Conservation (phyloP, 2,113 vertebrate species). For the Indicator indicator region DNA sequence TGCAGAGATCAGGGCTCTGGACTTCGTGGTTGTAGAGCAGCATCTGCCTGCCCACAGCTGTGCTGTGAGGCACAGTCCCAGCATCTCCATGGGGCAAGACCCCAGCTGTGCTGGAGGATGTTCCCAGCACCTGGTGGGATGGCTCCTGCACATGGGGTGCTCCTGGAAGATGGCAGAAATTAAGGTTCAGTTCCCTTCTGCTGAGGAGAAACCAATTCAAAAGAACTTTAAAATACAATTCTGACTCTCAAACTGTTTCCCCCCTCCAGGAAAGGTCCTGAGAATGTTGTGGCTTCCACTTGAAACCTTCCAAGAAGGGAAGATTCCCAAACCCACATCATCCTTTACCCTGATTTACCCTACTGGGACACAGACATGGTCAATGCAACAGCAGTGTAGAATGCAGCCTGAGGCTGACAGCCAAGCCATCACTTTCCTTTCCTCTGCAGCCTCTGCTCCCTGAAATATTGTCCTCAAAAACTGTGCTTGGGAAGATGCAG, state of each 20-base stretch:
- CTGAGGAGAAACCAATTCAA: not conserved
- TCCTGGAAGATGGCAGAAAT: not conserved
- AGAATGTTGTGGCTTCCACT: not conserved
- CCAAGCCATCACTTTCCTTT: not conserved
- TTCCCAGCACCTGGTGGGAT: not conserved
- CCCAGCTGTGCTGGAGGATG: not conserved
- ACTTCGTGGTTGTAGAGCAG: not conserved
- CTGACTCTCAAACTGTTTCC: not conserved
- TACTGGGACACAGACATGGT: not conserved
- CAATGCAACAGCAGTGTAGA: not conserved
- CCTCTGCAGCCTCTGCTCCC: not conserved
- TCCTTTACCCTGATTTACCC: not conserved
- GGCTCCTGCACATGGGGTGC: accelerated
- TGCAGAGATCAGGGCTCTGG: not conserved
- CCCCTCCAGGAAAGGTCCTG: accelerated
- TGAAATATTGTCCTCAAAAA: not conserved
- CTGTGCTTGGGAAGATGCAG: not conserved
- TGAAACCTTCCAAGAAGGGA: not conserved
- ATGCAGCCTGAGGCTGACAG: not conserved
- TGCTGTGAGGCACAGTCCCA: not conserved
- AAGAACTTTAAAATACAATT: not conserved
- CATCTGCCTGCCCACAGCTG: not conserved
- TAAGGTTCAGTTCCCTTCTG: not conserved
- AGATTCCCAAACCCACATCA: not conserved
- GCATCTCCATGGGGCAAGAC: not conserved